Conservation (phyloP, 2,797 vertebrate species). For the Bradypus variegatus region DNA sequence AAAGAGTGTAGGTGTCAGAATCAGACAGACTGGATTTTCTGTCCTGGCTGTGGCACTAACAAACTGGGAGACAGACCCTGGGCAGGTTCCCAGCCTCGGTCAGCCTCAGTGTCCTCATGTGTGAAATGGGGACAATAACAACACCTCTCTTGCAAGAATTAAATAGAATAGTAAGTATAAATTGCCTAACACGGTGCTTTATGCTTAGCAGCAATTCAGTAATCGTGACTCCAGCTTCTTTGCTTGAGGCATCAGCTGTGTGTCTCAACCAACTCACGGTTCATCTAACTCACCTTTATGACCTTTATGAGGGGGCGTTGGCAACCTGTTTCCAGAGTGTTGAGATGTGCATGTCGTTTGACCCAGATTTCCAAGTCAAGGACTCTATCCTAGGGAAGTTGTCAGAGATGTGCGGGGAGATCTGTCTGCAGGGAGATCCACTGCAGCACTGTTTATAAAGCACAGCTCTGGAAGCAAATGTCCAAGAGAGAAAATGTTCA, state of each 20-base stretch:
- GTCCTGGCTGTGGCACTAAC: background rate
- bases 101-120: background rate
- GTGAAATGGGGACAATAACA: background rate
- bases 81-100: background rate
- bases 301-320: background rate
- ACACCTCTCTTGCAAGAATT: background rate
- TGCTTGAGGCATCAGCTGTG: accelerated
- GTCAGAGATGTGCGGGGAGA: background rate
- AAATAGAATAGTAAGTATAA: background rate
- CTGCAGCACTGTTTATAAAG: background rate
- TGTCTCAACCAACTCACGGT: background rate
- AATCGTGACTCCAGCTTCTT: background rate
- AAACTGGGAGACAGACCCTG: background rate
- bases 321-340: background rate
- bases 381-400: background rate
- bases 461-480: background rate
- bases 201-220: no score
- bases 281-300: background rate
- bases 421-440: background rate
- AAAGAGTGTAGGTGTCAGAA: background rate
- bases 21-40: background rate
- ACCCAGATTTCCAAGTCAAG: background rate
- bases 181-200: background rate
- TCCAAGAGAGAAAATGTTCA: background rate
- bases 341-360: background rate